Base-by-base conservation (phyloP, 2,113 vertebrate species). In the Fukomys damarensis region DNA sequence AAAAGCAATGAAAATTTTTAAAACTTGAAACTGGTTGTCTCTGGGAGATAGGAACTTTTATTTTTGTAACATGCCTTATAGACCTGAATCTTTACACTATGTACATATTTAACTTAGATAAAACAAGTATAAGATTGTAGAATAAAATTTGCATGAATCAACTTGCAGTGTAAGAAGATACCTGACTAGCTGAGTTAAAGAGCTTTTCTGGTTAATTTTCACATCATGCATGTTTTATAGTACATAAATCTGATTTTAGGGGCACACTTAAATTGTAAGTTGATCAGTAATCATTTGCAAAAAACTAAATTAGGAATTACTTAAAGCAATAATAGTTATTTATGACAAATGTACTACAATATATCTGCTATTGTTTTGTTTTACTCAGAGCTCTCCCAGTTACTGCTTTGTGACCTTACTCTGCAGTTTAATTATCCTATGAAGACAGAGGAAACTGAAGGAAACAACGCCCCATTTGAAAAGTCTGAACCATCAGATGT, bases 371-470 rank as follows among this genome's bases (percentile, higher is more conserved):
- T 46, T 96, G 49, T 72, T 63, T 96, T 97, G 98, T 96, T 90
- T 91, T 88, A 81, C 97, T 38, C 98, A 99, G 99, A 99, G 95
- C 98, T 95, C 97, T 98, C 98, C 92, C 98, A 99, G 95, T 97
- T 99, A 38, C 98, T 98, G 96, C 99, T 99, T 83, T 99, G 99
- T 98, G 99, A 99, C 89, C 98, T 99, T 52, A 99, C 98, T 82
- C 88, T 99, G 91, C 98, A 98, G 91, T 99, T 99, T 96, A 98
- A 38, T 96, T 98, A 97, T 81, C 98, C 99, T 79, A 32, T 94
- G 93, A 98, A 98, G 94, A 76, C 82, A 85, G 97, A 96, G 24
- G 98, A 98, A 97, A 65, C 88, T 96, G 97, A 98, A 92, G 96
- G 98, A 95, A 97, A 94, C 28, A 19, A 43, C 3, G 38, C 58